Evolutionary conservation across 2,113 vertebrate species (phyloP), one percentile per base, ranked within the genome.

Genomic region (Haliaeetus leucogaster): DNA sequence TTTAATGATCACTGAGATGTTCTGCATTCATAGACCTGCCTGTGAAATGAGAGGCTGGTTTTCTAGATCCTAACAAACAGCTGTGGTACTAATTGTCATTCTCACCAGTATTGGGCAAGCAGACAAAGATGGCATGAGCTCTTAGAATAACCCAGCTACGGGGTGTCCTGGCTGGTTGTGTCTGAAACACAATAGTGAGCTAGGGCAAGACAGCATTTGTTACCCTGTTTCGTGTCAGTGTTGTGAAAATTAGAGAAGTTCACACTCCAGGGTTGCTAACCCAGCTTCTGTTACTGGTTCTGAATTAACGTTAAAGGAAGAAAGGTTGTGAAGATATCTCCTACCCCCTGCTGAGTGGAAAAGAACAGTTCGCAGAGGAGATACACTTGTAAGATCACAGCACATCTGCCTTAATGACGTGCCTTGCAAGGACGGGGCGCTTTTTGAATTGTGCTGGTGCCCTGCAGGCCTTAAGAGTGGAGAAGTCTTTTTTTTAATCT

Each of bases 341-440:
- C 73, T 61, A 61, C 50, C 85, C 56, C 95, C 95, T 67, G 73
- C 87, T 90, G 95, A 72, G 95, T 91, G 85, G 90, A 82, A 95
- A 74, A 93, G 90, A 93, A 79, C 82, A 94, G 82, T 77, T 86
- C 7, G 7, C 68, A 79, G 70, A 82, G 52, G 52, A 85, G 55
- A 48, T 53, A 16, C 19, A 10, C 68, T 84, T 76, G 29, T 43
- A 56, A 91, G 86, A 94, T 89, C 86, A 89, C 38, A 89, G 80
- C 63, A 63, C 45, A 63, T 43, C 59, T 86, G 38, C 81, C 68
- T 65, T 94, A 73, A 86, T 73, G 82, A 77, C 0, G 2, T 81
- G 27, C 72, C 89, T 70, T 86, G 53, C 93, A 89, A 92, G 93
- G 89, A 78, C 13, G 3, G 80, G 72, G 25, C 58, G 13, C 45